phyloP scores from a whole-genome alignment of 2,113 vertebrate species.

The Eidolon helvum region DNA sequence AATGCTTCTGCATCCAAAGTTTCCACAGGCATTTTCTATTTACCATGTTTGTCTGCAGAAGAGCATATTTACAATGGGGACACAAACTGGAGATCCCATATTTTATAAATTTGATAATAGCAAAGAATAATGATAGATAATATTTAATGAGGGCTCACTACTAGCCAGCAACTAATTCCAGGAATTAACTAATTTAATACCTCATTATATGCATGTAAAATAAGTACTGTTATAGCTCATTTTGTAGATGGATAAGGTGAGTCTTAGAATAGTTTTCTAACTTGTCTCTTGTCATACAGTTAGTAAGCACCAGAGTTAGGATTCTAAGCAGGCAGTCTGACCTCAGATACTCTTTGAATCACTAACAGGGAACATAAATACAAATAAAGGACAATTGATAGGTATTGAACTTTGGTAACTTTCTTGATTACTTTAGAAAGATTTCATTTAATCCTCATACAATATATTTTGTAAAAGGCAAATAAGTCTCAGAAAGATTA shows the following conservation, averaged over 20 bases:
- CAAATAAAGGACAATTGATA: background rate
- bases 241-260: background rate
- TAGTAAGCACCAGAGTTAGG: background rate
- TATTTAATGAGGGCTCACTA: background rate
- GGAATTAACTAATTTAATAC: slow-evolving; percentile 19
- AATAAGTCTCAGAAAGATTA: background rate
- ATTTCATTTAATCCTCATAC: background rate
- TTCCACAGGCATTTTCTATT: background rate
- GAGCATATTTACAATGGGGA: background rate
- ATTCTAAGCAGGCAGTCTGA: background rate
- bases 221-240: background rate
- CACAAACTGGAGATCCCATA: background rate
- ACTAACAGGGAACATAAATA: background rate
- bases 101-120: background rate
- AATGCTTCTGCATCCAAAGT: background rate
- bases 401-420: background rate
- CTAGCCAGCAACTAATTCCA: background rate
- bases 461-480: background rate
- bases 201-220: background rate
- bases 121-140: background rate
- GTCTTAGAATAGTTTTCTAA: background rate
- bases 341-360: background rate
- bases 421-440: background rate
- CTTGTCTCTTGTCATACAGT: background rate
- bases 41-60: background rate